phyloP scores from a whole-genome alignment of 2,888 invertebrate species.

The Scelioninae gen. 1 region DNA sequence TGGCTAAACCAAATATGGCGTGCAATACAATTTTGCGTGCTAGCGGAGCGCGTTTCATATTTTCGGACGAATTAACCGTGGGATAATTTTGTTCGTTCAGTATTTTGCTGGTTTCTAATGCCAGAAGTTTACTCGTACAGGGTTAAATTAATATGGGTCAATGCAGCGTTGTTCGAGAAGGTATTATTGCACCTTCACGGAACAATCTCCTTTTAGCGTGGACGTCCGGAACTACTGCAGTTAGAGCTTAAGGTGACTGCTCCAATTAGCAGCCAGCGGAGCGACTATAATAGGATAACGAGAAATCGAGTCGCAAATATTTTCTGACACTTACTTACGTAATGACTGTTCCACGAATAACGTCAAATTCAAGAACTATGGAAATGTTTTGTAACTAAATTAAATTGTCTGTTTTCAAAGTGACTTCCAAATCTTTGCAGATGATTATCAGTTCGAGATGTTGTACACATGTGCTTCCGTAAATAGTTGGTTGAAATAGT shows the following conservation, averaged over 20 bases:
- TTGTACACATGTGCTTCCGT: neutral
- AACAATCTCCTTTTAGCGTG: slow-evolving; percentile 61
- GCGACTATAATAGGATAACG: slow-evolving; percentile 65
- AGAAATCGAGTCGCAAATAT: slow-evolving; percentile 66
- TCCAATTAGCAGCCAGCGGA: slow-evolving; percentile 61
- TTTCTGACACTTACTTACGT: slow-evolving; percentile 62
- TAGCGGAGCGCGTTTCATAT: slow-evolving; percentile 28
- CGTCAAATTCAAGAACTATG: slow-evolving; percentile 45
- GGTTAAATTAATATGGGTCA: slow-evolving; percentile 61
- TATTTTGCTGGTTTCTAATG: slow-evolving; percentile 40
- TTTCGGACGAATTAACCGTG: slow-evolving; percentile 35
- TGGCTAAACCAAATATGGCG: slow-evolving; percentile 9
- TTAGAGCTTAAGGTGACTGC: slow-evolving; percentile 62
- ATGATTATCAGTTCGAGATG: neutral
- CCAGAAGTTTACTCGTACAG: slow-evolving; percentile 29
- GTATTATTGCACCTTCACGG: slow-evolving; percentile 61
- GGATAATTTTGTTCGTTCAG: slow-evolving; percentile 44
- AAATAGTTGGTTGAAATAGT: neutral
- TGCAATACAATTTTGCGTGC: slow-evolving; percentile 40
- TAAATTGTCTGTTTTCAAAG: slow-evolving; percentile 24
- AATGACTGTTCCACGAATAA: slow-evolving; percentile 42
- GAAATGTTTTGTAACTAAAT: slow-evolving; percentile 24
- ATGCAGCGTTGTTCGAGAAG: slow-evolving; percentile 54
- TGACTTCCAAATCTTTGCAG: slow-evolving; percentile 3
- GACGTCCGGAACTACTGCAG: slow-evolving; percentile 61